A percentile compares a stretch with the other conserved stretches of the same genome.
Conservation (phyloP, 2,797 vertebrate genomes). For the Thamnophis elegans region DNA sequence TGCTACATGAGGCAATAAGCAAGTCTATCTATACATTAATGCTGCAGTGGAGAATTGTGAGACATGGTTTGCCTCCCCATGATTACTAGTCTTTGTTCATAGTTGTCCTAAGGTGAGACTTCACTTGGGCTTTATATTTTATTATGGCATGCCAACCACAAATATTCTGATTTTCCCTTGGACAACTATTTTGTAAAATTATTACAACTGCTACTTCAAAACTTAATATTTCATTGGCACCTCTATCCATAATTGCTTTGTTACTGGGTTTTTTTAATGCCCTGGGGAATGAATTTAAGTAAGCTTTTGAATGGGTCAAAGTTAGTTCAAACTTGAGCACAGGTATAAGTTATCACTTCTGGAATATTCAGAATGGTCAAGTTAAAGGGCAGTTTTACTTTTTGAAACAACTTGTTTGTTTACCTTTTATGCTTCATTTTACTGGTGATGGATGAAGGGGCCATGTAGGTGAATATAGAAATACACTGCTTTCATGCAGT, state of each 20-base stretch:
- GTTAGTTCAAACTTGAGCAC: constrained; percentile 30
- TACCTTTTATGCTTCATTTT: neutral
- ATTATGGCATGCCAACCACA: neutral
- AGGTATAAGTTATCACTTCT: constrained; percentile 44
- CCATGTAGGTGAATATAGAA: neutral
- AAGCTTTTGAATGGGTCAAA: neutral
- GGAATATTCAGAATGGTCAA: neutral
- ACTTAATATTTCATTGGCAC: neutral
- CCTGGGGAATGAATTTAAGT: neutral
- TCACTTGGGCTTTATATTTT: neutral
- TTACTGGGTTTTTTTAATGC: constrained; percentile 2
- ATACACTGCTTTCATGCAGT: rapidly evolving
- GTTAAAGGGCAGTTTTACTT: neutral
- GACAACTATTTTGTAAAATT: neutral
- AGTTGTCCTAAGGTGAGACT: neutral
- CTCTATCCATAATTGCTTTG: neutral
- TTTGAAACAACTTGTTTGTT: rapidly evolving
- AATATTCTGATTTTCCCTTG: neutral
- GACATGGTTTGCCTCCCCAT: neutral
- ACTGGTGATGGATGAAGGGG: neutral
- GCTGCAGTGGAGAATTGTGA: neutral
- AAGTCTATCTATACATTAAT: neutral
- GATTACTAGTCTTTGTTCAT: neutral
- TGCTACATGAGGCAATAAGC: neutral
- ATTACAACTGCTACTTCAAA: neutral